These are phyloP conservation scores for Nomada fabriciana DNA, from an alignment of 2,888 invertebrate species.

Conservation along the genomic window DNA sequence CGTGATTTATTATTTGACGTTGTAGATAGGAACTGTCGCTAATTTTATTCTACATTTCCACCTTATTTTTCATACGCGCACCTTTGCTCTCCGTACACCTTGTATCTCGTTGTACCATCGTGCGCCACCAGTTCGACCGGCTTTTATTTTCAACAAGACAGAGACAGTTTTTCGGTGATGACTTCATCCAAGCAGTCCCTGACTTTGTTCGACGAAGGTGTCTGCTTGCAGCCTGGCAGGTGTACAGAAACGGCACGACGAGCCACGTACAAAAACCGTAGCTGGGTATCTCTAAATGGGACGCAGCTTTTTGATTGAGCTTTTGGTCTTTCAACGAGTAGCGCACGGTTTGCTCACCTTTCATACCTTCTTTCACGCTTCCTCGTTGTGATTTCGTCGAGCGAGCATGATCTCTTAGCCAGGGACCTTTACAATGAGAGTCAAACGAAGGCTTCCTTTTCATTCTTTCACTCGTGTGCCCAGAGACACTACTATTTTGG, in stretches of 20 bases:
- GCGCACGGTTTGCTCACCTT: conserved; percentile 22
- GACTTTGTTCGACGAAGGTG: conserved; percentile 11
- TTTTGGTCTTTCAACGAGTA: conserved; percentile 36
- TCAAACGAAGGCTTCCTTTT: conserved; percentile 13
- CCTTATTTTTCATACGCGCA: neutral
- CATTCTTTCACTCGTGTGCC: neutral
- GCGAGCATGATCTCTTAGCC: conserved; percentile 49
- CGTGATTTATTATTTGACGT: too few species aligned
- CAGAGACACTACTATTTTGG: neutral
- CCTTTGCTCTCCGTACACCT: too few species aligned
- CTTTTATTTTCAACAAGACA: neutral
- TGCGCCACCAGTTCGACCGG: neutral
- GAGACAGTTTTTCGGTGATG: conserved; percentile 14
- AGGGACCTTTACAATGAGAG: conserved; percentile 22
- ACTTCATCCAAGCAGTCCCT: neutral
- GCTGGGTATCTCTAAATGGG: conserved; percentile 52
- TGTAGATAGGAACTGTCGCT: too few species aligned
- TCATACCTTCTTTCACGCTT: conserved; percentile 32
- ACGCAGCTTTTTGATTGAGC: conserved; percentile 58
- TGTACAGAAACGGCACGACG: conserved; percentile 16
- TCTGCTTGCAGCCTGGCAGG: neutral
- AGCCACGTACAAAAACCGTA: conserved; percentile 15
- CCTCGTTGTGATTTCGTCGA: conserved; percentile 40
- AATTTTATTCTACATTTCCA: neutral
- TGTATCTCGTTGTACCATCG: neutral